Base-by-base conservation (phyloP, 2,888 invertebrate species). In the Tridacna gigas region DNA sequence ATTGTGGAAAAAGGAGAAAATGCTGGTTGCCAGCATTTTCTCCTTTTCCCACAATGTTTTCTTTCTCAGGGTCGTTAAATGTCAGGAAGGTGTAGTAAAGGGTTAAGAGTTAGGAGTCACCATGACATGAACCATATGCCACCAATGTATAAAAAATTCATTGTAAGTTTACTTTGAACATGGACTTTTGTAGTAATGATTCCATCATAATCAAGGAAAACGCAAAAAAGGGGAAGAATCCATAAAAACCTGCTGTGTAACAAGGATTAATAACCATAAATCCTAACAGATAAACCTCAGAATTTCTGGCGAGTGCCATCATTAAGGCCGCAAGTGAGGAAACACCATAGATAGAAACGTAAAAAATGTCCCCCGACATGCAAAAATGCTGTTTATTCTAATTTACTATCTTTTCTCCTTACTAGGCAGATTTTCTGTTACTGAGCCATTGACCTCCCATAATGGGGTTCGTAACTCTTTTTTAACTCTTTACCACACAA, bases 321-420 rank as follows among this genome's bases (percentile, higher is more conserved):
- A 71, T 71, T 71, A 47, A 71, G 71, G 45, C 71, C 7, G n/a
- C 20, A 22, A 71, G 71, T 71, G 51, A 51, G 71, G 71, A 71
- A 71, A 71, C 71, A 25, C 18, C 71, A 22, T n/a, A 47, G 51
- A 71, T 15, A 20, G 71, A 18, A 48, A 22, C 15, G n/a, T 48
- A 51, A 71, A 71, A 71, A 71, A 71, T 71, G 71, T 22, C 22
- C 26, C 51, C 71, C n/a, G 51, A 71, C 71, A 71, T 47, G 71
- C 71, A 71, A 71, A 51, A 51, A 22, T 7, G 18, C 71, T 67
- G 37, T 37, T 37, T 22, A n/a, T 63, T 63, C 20, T 22, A n/a
- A 13, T 22, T 25, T 63, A 25, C n/a, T 22, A 3, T 63, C 2
- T 20, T 20, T 20, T 56, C 56, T 56, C 15, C 20, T 20, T 56